These are phyloP conservation scores for Trichonephila clavata DNA, from an alignment of 1,140 invertebrate species.

Conservation along the genomic window DNA sequence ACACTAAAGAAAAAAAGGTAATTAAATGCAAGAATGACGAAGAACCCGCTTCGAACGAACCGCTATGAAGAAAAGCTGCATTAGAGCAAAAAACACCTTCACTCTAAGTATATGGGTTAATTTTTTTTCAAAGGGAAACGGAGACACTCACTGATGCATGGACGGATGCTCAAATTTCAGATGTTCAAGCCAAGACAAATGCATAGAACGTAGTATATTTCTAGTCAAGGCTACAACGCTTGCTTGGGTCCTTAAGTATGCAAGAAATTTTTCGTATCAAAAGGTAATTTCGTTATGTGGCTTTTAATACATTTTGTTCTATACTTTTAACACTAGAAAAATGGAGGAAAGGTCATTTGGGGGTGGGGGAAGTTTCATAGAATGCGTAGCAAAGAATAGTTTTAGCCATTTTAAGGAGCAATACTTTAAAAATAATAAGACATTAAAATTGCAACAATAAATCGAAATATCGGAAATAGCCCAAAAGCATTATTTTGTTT, in stretches of 20 bases:
- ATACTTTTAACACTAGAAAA: too few species aligned
- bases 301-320: too few species aligned
- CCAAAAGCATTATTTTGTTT: too few species aligned
- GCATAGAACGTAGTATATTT: not conserved
- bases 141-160: not conserved
- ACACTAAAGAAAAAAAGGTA: not conserved
- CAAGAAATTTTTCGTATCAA: too few species aligned
- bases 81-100: slow-evolving; percentile 4
- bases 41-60: not conserved
- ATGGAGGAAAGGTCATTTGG: too few species aligned
- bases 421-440: too few species aligned
- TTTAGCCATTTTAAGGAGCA: too few species aligned
- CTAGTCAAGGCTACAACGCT: not conserved
- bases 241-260: not conserved
- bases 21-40: slow-evolving; percentile 64
- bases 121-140: not conserved
- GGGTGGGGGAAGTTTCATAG: too few species aligned
- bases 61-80: not conserved
- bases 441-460: too few species aligned
- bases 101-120: slow-evolving; percentile 6
- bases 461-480: too few species aligned
- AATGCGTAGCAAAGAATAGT: too few species aligned
- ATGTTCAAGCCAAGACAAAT: not conserved
- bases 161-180: slow-evolving; percentile 33
- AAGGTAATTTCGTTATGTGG: too few species aligned